These are phyloP conservation scores for Apoderus coryli DNA, from an alignment of 2,888 invertebrate genomes.

Conservation along the genomic window DNA sequence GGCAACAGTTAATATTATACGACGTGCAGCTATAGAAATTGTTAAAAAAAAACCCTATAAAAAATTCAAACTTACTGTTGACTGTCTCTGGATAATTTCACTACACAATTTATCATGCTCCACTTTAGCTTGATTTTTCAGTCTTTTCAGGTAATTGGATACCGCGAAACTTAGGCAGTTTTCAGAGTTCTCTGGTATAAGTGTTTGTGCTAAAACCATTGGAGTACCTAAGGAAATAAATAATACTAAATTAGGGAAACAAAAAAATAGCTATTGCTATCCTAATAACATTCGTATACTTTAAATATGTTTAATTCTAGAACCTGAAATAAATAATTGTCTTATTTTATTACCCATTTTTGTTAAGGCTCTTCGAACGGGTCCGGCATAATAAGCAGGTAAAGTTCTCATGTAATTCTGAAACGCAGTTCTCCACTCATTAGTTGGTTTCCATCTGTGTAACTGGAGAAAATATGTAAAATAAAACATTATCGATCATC, in stretches of 20 bases:
- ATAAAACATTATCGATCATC: no score
- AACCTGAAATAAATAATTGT: conserved; percentile 5
- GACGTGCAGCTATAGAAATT: no score
- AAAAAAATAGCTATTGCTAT: no score
- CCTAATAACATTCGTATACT: no score
- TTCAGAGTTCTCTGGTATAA: conserved; percentile 85
- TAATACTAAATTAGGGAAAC: no score
- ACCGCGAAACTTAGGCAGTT: conserved; percentile 87
- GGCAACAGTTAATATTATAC: no score
- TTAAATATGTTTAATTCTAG: conserved; percentile 8
- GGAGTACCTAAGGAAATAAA: conserved; percentile 40
- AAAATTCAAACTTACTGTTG: conserved; percentile 24
- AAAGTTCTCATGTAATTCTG: conserved; percentile 90
- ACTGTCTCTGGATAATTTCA: conserved; percentile 55
- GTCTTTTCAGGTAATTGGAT: conserved; percentile 83
- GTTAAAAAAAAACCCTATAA: conserved; percentile 20
- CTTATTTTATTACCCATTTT: conserved; percentile 80
- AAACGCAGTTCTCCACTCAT: conserved; percentile 86
- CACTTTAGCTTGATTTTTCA: conserved; percentile 86
- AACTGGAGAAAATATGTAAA: conserved; percentile 75
- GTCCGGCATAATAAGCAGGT: conserved; percentile 88
- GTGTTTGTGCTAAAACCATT: conserved; percentile 61
- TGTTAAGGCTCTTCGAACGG: conserved; percentile 75
- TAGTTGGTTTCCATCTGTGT: conserved; percentile 80
- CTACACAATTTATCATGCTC: conserved; percentile 80